A percentile compares a stretch with the other conserved stretches of the same genome.
phyloP scores from a whole-genome alignment of 1,140 invertebrate genomes.

The Drosophila orena region DNA sequence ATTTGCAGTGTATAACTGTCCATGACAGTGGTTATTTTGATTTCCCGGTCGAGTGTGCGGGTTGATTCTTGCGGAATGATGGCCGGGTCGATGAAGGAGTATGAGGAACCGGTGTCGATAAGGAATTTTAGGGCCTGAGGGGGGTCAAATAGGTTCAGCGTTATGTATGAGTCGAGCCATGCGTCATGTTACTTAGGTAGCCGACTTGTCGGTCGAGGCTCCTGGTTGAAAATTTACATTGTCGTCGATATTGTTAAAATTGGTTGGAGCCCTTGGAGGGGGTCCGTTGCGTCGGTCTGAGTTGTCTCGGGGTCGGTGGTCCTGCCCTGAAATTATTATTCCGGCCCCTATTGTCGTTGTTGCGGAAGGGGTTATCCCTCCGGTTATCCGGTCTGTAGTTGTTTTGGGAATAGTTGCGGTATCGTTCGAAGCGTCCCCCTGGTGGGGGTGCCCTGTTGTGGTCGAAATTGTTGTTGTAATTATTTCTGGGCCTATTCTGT shows the following conservation, averaged over 20 bases:
- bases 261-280: neutral
- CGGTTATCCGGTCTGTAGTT: neutral
- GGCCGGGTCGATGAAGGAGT: constrained; percentile 10
- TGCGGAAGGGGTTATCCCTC: neutral
- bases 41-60: neutral
- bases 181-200: neutral
- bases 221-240: constrained; percentile 2
- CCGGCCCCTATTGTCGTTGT: neutral
- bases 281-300: neutral
- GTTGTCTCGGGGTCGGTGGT: no score
- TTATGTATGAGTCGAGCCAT: neutral
- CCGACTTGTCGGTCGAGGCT: constrained; percentile 4
- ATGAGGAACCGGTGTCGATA: constrained; percentile 16
- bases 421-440: neutral
- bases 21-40: neutral
- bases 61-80: neutral
- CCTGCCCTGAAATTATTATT: neutral
- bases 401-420: neutral
- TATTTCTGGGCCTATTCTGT: neutral
- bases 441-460: neutral
- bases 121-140: no score
- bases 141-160: neutral
- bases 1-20: neutral
- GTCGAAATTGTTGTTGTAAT: no score
- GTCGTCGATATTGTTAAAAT: no score